phyloP scores from a whole-genome alignment of 2,113 vertebrate species.

The Nothocercus nigrocapillus region DNA sequence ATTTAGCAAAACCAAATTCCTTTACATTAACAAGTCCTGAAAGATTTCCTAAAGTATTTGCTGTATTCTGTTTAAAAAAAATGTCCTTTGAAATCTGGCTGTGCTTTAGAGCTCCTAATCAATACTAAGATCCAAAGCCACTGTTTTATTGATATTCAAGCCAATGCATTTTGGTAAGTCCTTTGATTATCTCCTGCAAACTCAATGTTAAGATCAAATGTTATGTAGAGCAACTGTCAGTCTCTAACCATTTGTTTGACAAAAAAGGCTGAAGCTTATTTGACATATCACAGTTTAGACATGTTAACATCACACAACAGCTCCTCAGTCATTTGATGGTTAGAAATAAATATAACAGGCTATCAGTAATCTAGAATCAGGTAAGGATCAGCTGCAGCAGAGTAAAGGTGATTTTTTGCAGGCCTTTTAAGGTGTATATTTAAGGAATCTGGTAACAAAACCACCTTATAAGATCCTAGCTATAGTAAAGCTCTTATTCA shows the following conservation, averaged over 20 bases:
- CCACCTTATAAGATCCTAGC: not conserved
- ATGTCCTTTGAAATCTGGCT: constrained; percentile 42
- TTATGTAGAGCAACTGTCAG: not conserved
- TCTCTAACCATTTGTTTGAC: constrained; percentile 18
- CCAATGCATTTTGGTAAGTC: constrained; percentile 41
- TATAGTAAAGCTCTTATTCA: not conserved
- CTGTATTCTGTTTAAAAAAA: not conserved
- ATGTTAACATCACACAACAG: not conserved
- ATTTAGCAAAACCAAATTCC: constrained; percentile 6
- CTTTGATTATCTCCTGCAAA: constrained; percentile 50
- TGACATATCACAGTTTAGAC: not conserved
- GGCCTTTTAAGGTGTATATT: not conserved
- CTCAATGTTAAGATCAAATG: constrained; percentile 7
- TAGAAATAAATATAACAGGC: not conserved
- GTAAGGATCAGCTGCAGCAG: not conserved
- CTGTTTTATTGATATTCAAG: constrained; percentile 60
- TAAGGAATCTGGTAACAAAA: not conserved
- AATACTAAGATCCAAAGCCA: constrained; percentile 17
- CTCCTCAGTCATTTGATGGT: constrained; percentile 25
- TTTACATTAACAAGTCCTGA: not conserved
- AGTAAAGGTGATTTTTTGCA: not conserved
- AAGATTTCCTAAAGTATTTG: not conserved
- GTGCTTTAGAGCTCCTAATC: constrained; percentile 40
- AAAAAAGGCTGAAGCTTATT: not conserved
- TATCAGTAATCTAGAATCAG: not conserved